Conservation (phyloP, 1,140 invertebrate species). For the Leptopilina boulardi region DNA sequence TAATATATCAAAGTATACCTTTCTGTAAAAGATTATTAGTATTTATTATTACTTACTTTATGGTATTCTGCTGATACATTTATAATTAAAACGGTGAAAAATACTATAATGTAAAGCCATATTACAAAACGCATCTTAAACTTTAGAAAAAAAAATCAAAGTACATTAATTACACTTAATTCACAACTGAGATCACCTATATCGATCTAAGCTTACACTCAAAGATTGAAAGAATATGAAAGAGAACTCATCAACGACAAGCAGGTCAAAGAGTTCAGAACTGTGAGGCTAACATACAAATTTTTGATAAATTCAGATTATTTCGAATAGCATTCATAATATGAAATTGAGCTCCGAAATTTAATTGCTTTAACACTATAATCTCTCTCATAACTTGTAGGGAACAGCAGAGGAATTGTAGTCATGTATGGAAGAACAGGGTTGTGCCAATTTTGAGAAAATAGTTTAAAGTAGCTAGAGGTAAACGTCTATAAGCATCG, state of each 20-base stretch:
- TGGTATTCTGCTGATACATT: conserved; percentile 36
- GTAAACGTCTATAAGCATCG: too few relatives aligned
- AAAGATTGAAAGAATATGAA: conserved; percentile 56
- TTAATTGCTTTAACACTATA: conserved; percentile 48
- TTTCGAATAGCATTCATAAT: conserved; percentile 38
- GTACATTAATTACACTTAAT: conserved; percentile 39
- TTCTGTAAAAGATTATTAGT: neutral
- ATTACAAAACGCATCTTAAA: conserved; percentile 48
- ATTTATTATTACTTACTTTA: conserved; percentile 41
- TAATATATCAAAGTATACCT: too few relatives aligned
- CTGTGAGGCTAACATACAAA: conserved; percentile 59
- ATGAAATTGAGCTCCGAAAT: conserved; percentile 34
- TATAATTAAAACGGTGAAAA: conserved; percentile 42
- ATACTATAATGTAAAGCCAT: conserved; percentile 32
- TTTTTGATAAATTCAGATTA: conserved; percentile 62
- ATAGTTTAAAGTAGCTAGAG: too few relatives aligned
- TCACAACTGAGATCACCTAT: conserved; percentile 1
- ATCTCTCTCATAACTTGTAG: neutral
- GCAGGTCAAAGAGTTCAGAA: conserved; percentile 66
- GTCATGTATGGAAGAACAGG: too few relatives aligned
- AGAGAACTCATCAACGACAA: conserved; percentile 57
- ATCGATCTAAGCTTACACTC: conserved; percentile 53
- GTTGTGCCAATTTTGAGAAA: too few relatives aligned
- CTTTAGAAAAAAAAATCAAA: conserved; percentile 39
- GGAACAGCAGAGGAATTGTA: too few relatives aligned